phyloP scores from a whole-genome alignment of 2,888 invertebrate species.

The Smittia sp. region DNA sequence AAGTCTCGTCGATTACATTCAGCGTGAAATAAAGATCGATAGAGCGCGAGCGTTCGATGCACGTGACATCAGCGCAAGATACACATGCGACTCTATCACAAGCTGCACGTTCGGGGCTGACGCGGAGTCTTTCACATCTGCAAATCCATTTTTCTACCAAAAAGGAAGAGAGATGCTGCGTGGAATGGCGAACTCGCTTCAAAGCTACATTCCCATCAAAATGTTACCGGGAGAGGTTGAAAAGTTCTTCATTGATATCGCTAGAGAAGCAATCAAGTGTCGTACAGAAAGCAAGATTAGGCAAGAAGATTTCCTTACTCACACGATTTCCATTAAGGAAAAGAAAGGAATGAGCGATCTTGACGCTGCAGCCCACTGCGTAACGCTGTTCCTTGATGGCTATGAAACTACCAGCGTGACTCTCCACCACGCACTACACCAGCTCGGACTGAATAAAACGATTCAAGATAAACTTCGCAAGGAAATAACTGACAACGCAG shows the following conservation, averaged over 20 bases:
- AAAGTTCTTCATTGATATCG: constrained; percentile 44
- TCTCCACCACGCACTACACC: constrained; percentile 45
- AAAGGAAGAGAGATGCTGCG: constrained; percentile 42
- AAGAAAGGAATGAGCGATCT: constrained; percentile 46
- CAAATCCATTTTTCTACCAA: constrained; percentile 41
- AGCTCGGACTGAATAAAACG: constrained; percentile 45
- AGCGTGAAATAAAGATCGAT: constrained; percentile 14
- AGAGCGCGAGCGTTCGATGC: constrained; percentile 44
- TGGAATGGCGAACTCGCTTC: background rate
- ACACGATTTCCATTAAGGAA: constrained; percentile 44
- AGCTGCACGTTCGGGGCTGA: constrained; percentile 50
- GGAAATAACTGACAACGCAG: constrained; percentile 45
- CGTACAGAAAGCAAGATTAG: constrained; percentile 42
- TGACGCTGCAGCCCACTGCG: constrained; percentile 45
- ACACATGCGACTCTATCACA: constrained; percentile 45
- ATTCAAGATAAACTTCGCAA: constrained; percentile 46
- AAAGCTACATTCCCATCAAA: background rate
- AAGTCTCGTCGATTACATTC: constrained; percentile 48
- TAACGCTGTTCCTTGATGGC: constrained; percentile 47
- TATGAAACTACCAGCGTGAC: constrained; percentile 47
- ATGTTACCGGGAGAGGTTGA: constrained; percentile 29
- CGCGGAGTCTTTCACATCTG: constrained; percentile 45
- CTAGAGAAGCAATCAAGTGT: constrained; percentile 43
- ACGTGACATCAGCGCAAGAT: constrained; percentile 22
- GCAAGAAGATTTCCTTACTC: constrained; percentile 45